Evolutionary conservation across 2,888 invertebrate genomes (phyloP), one percentile per base, ranked within the genome.

Genomic region (Thecophora atra): DNA sequence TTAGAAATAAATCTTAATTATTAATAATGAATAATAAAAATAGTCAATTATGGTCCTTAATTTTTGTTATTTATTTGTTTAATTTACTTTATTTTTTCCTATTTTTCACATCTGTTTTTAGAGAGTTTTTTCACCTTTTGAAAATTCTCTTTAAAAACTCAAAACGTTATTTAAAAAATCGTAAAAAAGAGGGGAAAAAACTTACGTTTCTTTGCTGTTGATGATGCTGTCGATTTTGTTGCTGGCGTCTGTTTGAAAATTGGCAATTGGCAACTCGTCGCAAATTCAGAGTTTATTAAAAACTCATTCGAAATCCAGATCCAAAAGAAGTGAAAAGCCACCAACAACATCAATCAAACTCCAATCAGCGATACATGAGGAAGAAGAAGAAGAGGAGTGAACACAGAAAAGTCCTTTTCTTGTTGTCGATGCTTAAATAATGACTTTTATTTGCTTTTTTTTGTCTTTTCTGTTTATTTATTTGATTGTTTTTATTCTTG

Each of bases 381-480:
- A 28, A 26, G 17, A 24, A 26, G 28, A 24, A 24, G 58, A 28
- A 58, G 58, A 24, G 44, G n/a, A n/a, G 37, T 28, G 19, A 63
- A 63, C 30, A 17, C 30, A 63, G 42, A 30, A n/a, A 17, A 30
- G 13, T n/a, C 3, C 24, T 60, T 3, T 60, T 24, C 8, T 26
- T 60, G 28, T 62, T 62, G n/a, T 28, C 37, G 37, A 37, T 62
- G 37, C 37, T 58, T 24, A 51, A 51, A 51, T 37, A 6, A 19
- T 60, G 42, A 28, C n/a, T 47, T 69, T 21, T 24, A 60, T 60
- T 13, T 44, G 8, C n/a, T 58, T 69, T 44, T 69, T n/a, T 24
- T 60, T 42, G 28, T 44, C 3, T 44, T 51, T 51, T 63, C 47
- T 67, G 72, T 70, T 73, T 52, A 66, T 60, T 72, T 73, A 13